phyloP scores from a whole-genome alignment of 2,113 vertebrate species.

The Hippolais icterina region DNA sequence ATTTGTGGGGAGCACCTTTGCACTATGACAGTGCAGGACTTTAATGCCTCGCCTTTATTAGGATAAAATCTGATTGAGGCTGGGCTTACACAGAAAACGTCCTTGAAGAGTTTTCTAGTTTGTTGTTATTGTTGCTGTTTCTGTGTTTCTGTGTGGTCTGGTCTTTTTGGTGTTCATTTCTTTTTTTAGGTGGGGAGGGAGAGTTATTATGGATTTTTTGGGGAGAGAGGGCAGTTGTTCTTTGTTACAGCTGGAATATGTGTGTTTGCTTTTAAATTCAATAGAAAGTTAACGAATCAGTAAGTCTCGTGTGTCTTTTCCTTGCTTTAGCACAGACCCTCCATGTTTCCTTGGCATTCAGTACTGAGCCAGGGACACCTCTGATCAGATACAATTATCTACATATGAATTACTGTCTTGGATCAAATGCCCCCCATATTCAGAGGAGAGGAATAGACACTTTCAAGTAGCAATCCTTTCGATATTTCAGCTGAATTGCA shows the following conservation, averaged over 20 bases:
- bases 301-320: background rate
- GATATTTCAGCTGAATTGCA: background rate
- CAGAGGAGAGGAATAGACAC: background rate
- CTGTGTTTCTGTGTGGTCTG: background rate
- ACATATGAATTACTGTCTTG: background rate
- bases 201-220: background rate
- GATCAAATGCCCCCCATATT: background rate
- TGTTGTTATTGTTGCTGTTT: background rate
- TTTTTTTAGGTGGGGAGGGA: background rate
- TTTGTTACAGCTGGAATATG: background rate
- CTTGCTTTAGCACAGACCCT: background rate
- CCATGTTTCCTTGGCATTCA: background rate
- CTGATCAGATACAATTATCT: background rate
- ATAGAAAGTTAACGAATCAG: background rate
- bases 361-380: background rate
- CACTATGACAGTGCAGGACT: background rate
- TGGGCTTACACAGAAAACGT: background rate
- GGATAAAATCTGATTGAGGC: background rate
- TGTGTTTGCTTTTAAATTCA: background rate
- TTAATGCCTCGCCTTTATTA: background rate
- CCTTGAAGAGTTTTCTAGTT: background rate
- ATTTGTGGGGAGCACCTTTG: background rate
- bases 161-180: fast-evolving
- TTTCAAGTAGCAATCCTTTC: background rate
- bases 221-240: fast-evolving